Percentiles rank a stretch among this genome's conserved stretches.
Conservation (phyloP, 2,797 vertebrate genomes). For the Pangasius macronema region DNA sequence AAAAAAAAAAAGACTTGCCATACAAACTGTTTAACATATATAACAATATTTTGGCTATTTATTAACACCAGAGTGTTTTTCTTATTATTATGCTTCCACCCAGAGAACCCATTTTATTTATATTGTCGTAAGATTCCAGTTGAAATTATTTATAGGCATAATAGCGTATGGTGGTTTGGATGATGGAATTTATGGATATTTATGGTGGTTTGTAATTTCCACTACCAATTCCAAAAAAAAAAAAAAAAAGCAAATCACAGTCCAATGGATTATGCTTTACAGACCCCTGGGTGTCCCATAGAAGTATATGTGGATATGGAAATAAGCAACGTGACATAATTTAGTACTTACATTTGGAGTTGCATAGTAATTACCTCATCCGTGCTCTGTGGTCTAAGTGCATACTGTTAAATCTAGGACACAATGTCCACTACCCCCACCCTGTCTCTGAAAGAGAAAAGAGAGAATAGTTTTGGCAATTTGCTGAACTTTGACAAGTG, state of each 20-base stretch:
- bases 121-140: not conserved
- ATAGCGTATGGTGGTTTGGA: not conserved
- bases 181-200: not conserved
- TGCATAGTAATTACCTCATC: constrained; percentile 9
- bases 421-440: constrained; percentile 31
- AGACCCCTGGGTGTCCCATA: not conserved
- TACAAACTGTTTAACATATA: not conserved
- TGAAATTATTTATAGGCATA: not conserved
- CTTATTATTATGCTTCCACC: not conserved
- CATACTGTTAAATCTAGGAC: constrained; percentile 48
- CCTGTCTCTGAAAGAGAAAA: constrained; percentile 37
- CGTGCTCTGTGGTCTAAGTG: not conserved
- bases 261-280: not conserved
- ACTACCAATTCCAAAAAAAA: not conserved
- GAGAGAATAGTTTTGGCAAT: constrained; percentile 47
- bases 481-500: constrained; percentile 53
- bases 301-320: constrained; percentile 27
- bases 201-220: not conserved
- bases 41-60: not conserved
- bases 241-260: not conserved
- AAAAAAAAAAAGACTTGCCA: not conserved
- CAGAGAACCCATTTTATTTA: not conserved
- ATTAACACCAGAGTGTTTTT: not conserved
- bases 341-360: constrained; percentile 15
- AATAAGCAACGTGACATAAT: not conserved